Evolutionary conservation across 2,888 invertebrate species (phyloP), one percentile per base, ranked within the genome.

Genomic region (Agriopis marginaria): DNA sequence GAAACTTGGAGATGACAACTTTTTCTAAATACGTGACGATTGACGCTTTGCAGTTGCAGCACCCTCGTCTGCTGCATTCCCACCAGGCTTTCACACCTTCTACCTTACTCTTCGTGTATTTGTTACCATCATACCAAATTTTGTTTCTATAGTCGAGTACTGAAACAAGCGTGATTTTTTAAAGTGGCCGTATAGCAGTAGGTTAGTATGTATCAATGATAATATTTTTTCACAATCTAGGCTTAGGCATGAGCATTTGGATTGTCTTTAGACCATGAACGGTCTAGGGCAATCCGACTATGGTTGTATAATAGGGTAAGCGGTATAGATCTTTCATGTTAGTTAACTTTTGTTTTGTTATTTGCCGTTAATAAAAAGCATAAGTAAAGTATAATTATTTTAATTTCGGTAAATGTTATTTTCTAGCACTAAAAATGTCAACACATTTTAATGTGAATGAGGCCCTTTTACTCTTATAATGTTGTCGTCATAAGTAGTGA

Each of bases 401-500:
- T 50, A 3, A 17, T 50, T 50, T 14, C 50, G 17, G 0, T 45
- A 12, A 6, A 17, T 40, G 14, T 55, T 3, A 0, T 55, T 55
- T 0, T 40, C 14, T 14, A 40, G 8, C 39, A 40, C 12, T 11
- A 5, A 54, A 39, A 39, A n/a, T 40, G 9, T 40, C 3, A 40
- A 49, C 32, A 32, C 9, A 9, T 12, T 32, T 10, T 40, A 61
- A 53, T 62, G 50, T 14, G 51, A 17, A 17, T 61, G 61, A 17
- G 10, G 10, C 11, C 50, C 50, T 11, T 61, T 61, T 11, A 61
- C 14, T 11, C 10, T 39, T 40, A 61, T 39, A 12, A 61, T 61
- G 11, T 14, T 6, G 50, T 61, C 61, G 10, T 14, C 7, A 17
- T 62, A 62, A 53, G 51, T 62, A n/a, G 53, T 17, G 4, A 62